phyloP scores from a whole-genome alignment of 2,797 vertebrate species.

The Lemur catta region DNA sequence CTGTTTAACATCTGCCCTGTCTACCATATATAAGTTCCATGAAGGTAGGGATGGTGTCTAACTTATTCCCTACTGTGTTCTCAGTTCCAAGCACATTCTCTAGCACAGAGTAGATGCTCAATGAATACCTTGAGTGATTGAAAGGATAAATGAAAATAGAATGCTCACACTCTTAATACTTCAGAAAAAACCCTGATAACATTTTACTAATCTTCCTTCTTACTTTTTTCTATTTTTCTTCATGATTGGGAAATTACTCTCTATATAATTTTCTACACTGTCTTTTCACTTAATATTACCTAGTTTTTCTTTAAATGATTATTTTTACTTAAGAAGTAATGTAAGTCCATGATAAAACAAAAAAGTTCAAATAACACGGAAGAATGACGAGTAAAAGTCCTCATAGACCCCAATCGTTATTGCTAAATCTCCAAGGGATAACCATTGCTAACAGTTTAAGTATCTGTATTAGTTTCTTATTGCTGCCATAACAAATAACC shows the following conservation, averaged over 20 bases:
- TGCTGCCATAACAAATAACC: neutral
- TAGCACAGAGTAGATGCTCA: neutral
- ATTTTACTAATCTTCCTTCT: neutral
- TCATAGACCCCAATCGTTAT: neutral
- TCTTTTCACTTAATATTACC: slow-evolving; percentile 2
- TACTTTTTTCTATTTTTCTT: neutral
- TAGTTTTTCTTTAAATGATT: neutral
- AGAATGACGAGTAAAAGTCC: neutral
- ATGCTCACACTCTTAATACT: neutral
- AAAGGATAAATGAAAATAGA: neutral
- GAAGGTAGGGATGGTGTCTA: neutral
- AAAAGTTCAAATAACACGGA: neutral
- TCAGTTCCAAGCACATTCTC: neutral
- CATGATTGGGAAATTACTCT: neutral
- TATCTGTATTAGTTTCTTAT: neutral
- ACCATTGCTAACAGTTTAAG: neutral
- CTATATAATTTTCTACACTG: neutral
- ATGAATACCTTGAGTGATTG: neutral
- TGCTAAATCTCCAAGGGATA: neutral
- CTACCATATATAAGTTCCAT: neutral
- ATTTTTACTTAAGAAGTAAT: neutral
- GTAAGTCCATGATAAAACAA: neutral
- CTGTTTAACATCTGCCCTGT: neutral
- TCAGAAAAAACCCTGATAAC: neutral
- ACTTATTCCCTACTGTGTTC: neutral